Evolutionary conservation across 2,888 invertebrate species (phyloP).

Genomic region (Schizaphis graminum): DNA sequence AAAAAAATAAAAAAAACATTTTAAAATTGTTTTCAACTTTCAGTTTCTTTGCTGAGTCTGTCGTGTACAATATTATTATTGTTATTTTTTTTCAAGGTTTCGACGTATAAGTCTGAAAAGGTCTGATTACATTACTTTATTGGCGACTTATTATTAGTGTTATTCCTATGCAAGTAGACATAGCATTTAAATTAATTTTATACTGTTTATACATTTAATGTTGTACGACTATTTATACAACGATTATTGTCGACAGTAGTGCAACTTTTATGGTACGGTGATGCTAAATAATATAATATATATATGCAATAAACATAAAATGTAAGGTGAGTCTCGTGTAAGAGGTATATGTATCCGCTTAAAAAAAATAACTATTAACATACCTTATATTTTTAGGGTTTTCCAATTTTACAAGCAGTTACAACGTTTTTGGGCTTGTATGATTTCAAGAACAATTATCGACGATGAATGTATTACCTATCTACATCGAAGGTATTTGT

Average conservation of each 20-base stretch:
- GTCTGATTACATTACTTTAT: background rate
- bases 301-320: background rate
- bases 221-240: background rate
- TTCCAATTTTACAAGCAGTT: background rate
- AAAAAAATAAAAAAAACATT: background rate
- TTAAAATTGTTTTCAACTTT: background rate
- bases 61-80: background rate
- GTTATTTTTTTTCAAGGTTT: background rate
- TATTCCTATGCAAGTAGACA: background rate
- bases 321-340: background rate
- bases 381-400: background rate
- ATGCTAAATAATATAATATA: background rate
- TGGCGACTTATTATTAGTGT: background rate
- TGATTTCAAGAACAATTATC: background rate
- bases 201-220: background rate
- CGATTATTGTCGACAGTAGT: background rate
- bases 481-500: background rate
- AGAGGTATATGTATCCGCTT: background rate
- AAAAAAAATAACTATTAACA: background rate
- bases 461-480: background rate
- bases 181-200: background rate
- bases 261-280: background rate
- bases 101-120: background rate
- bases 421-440: background rate
- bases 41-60: background rate